phyloP scores from a whole-genome alignment of 2,113 vertebrate genomes.

The Gallinago undulata region DNA sequence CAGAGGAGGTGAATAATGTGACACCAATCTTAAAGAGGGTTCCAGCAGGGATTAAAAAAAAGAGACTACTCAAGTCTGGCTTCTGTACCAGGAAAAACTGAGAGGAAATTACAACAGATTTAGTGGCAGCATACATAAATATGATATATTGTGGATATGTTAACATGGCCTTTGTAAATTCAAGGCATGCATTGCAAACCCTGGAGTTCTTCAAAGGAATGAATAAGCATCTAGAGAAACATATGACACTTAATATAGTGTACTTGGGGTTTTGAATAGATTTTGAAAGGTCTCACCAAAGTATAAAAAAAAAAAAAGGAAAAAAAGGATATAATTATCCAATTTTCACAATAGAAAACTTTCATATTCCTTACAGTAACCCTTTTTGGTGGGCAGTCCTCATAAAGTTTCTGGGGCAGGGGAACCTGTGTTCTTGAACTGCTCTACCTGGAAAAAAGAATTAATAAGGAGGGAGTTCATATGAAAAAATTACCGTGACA shows the following conservation, averaged over 20 bases:
- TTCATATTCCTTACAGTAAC: background rate
- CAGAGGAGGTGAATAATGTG: background rate
- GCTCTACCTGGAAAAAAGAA: background rate
- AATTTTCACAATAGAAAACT: background rate
- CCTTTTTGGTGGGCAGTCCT: background rate
- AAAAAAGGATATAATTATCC: background rate
- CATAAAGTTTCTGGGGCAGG: background rate
- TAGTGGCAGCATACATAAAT: background rate
- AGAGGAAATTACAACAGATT: background rate
- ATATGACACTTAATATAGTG: background rate
- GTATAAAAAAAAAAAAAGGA: background rate
- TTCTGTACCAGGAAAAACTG: background rate
- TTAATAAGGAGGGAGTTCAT: background rate
- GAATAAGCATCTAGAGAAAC: background rate
- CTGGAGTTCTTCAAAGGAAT: background rate
- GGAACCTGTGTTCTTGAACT: background rate
- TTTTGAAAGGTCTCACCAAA: background rate
- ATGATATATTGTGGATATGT: fast-evolving
- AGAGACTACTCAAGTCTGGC: background rate
- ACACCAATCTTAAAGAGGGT: background rate
- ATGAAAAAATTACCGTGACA: background rate
- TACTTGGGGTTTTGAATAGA: background rate
- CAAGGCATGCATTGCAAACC: background rate
- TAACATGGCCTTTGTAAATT: background rate
- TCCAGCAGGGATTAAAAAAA: background rate